A percentile compares a stretch with the other conserved stretches of the same genome.
Conservation (phyloP, 2,113 vertebrate genomes). For the Vidua chalybeata region DNA sequence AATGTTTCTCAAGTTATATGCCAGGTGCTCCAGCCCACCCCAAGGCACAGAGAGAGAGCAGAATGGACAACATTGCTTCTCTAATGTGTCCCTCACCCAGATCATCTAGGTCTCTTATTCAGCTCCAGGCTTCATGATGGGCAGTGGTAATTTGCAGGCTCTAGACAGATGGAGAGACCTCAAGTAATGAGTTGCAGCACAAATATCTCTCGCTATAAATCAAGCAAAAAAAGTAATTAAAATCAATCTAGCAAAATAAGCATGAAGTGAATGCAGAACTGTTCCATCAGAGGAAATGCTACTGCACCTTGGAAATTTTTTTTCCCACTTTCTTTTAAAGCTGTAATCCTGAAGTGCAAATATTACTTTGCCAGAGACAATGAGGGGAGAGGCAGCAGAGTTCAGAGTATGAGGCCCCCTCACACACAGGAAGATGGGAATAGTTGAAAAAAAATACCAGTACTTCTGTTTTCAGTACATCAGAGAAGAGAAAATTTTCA, state of each 20-base stretch:
- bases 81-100: neutral
- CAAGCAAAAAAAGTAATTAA: neutral
- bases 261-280: neutral
- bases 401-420: neutral
- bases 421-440: neutral
- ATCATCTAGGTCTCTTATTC: rapidly evolving
- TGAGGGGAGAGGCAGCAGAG: neutral
- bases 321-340: neutral
- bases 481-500: neutral
- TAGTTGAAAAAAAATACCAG: neutral
- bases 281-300: neutral
- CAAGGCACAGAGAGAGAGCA: neutral
- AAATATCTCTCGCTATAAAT: neutral
- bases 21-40: neutral
- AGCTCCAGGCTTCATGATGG: neutral
- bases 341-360: neutral
- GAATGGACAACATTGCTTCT: neutral
- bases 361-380: neutral
- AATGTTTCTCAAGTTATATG: neutral
- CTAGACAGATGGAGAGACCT: neutral
- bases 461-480: neutral
- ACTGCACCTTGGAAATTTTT: neutral
- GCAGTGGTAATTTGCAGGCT: neutral
- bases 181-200: neutral
- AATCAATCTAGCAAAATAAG: neutral